A percentile compares a stretch with the other conserved stretches of the same genome.
phyloP scores from a whole-genome alignment of 2,797 vertebrate species.

The Holocentrus rufus region DNA sequence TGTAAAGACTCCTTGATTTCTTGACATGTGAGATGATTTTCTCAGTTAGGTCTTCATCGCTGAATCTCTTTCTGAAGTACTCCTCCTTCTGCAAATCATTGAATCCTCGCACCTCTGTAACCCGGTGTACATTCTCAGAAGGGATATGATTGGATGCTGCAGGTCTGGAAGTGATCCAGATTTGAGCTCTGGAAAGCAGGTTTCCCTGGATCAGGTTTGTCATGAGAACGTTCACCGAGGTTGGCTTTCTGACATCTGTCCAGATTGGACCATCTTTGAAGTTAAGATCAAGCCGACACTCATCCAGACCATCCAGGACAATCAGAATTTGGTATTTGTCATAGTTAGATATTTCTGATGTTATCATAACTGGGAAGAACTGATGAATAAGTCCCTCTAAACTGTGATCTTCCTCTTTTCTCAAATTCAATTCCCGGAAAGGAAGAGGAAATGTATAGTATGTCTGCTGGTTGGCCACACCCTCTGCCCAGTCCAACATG shows the following conservation, averaged over 20 bases:
- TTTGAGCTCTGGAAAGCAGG: constrained; percentile 58
- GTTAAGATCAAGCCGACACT: constrained; percentile 24
- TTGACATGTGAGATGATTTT: constrained; percentile 46
- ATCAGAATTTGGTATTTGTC: constrained; percentile 29
- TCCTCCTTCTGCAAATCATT: constrained; percentile 67
- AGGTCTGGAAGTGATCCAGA: constrained; percentile 74
- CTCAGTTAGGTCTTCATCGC: constrained; percentile 3
- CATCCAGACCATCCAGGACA: constrained; percentile 65
- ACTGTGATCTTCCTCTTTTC: constrained; percentile 4
- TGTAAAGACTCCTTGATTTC: constrained; percentile 51
- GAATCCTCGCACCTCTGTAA: constrained; percentile 74
- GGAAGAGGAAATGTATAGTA: constrained; percentile 46
- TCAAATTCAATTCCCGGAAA: constrained; percentile 62
- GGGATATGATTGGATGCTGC: constrained; percentile 64
- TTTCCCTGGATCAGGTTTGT: constrained; percentile 64
- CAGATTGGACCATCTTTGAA: background rate
- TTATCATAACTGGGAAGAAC: constrained; percentile 44
- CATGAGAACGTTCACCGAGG: constrained; percentile 48
- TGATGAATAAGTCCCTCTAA: constrained; percentile 28
- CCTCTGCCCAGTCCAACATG: constrained; percentile 67
- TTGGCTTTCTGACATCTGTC: background rate
- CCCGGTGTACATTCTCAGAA: constrained; percentile 42
- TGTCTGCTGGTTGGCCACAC: background rate
- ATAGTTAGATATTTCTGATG: constrained; percentile 47
- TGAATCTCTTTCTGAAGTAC: constrained; percentile 50